Percentiles rank a stretch among this genome's conserved stretches.
phyloP scores from a whole-genome alignment of 1,140 invertebrate species.

The Orius laevigatus region DNA sequence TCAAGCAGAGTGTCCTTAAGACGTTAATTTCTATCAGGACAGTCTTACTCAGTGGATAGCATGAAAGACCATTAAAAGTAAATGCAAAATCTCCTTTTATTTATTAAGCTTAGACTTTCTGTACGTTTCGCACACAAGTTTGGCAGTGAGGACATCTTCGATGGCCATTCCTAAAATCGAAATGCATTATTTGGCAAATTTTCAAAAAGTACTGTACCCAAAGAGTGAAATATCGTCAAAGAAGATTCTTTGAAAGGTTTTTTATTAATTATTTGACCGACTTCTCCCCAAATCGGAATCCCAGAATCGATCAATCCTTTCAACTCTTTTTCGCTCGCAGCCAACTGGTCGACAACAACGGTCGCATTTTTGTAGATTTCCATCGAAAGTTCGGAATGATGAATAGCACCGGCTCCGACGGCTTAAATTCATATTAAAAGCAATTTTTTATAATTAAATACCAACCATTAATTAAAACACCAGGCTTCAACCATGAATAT shows the following conservation, averaged over 20 bases:
- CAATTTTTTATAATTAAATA: background rate
- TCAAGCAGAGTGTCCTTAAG: too few species aligned
- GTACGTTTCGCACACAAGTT: background rate
- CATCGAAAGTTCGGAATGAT: conserved; percentile 26
- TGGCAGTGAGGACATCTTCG: conserved; percentile 3
- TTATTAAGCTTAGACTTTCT: too few species aligned
- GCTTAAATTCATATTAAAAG: conserved; percentile 23
- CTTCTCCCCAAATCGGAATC: conserved; percentile 4
- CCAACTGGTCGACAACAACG: conserved; percentile 29
- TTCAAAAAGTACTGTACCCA: background rate
- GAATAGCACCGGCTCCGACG: conserved; percentile 27
- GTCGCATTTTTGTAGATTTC: conserved; percentile 25
- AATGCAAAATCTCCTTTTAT: too few species aligned
- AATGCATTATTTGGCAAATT: too few species aligned
- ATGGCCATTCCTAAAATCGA: background rate
- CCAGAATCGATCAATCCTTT: conserved; percentile 12
- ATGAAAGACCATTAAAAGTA: too few species aligned
- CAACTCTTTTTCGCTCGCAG: conserved; percentile 26
- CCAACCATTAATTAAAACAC: background rate
- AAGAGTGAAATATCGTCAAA: conserved; percentile 3
- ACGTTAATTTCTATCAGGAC: too few species aligned
- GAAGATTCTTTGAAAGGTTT: too few species aligned
- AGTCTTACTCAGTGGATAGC: too few species aligned
- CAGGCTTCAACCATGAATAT: background rate
- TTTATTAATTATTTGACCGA: background rate